A percentile compares a stretch with the other conserved stretches of the same genome.
Conservation (phyloP, 2,797 vertebrate species). For the Melanogrammus aeglefinus region DNA sequence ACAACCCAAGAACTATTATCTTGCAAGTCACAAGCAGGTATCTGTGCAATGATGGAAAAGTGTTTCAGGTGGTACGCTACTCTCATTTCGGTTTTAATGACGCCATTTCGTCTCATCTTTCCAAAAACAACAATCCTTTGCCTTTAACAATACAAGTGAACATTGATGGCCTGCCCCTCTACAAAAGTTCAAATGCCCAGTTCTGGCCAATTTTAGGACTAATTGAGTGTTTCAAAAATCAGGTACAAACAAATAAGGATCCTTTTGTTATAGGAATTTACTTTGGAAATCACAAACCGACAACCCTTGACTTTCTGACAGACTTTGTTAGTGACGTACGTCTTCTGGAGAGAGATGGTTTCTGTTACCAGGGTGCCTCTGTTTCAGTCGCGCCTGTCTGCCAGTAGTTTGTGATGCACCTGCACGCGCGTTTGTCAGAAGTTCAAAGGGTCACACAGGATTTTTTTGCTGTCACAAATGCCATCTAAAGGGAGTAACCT, state of each 20-base stretch:
- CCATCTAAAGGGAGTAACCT: neutral
- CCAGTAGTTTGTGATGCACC: constrained; percentile 3
- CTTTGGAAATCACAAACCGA: neutral
- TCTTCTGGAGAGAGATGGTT: neutral
- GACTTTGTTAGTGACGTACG: constrained; percentile 2
- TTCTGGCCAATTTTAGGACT: neutral
- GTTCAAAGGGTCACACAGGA: neutral
- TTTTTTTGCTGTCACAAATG: neutral
- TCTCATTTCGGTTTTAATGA: too few species aligned
- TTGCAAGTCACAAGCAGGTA: too few species aligned
- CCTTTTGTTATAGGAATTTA: neutral
- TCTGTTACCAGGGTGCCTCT: neutral
- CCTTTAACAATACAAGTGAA: neutral
- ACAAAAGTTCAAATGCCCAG: constrained; percentile 2
- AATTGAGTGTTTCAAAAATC: neutral
- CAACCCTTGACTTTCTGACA: neutral
- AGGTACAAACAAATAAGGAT: neutral
- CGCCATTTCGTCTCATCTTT: too few species aligned
- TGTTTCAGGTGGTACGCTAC: too few species aligned
- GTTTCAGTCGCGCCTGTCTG: neutral
- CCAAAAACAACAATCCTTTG: too few species aligned
- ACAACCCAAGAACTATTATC: too few species aligned
- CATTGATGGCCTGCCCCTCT: neutral
- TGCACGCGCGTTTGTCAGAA: neutral
- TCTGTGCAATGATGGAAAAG: too few species aligned